These are phyloP conservation scores for Thereva nobilitata DNA, from an alignment of 2,888 invertebrate species.

Conservation along the genomic window DNA sequence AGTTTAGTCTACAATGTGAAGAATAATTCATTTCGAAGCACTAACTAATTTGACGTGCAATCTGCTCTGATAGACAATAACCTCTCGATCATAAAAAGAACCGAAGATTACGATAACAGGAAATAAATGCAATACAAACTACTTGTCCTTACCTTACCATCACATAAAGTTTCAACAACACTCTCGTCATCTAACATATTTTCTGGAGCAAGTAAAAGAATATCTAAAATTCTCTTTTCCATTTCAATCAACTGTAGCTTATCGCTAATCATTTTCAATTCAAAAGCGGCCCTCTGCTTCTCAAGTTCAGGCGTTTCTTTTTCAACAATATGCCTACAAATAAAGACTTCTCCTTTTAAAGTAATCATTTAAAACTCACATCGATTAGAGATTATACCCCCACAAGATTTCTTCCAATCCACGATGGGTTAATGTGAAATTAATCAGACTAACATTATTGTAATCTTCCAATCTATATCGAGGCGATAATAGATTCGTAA, in stretches of 20 bases:
- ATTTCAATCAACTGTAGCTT: conserved; percentile 81
- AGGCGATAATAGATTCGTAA: conserved; percentile 90
- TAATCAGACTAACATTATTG: conserved; percentile 88
- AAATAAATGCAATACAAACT: not conserved
- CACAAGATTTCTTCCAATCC: conserved; percentile 92
- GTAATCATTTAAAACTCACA: not conserved
- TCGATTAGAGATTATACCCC: conserved; percentile 59
- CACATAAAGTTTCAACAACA: conserved; percentile 86
- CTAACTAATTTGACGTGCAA: too few relatives aligned
- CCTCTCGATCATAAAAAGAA: too few relatives aligned
- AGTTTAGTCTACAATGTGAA: too few relatives aligned
- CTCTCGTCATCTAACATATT: conserved; percentile 94
- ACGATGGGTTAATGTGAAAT: conserved; percentile 88
- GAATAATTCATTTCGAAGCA: too few relatives aligned
- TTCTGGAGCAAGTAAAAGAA: conserved; percentile 81
- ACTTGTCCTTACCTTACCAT: conserved; percentile 69
- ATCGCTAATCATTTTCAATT: conserved; percentile 82
- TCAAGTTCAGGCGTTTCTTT: too few relatives aligned
- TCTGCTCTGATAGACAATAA: too few relatives aligned
- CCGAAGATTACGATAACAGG: too few relatives aligned
- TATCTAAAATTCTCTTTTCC: conserved; percentile 86
- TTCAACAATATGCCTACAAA: not conserved
- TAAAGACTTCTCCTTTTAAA: not conserved
- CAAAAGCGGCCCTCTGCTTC: conserved; percentile 71
- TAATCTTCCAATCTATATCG: conserved; percentile 93